Evolutionary conservation across 2,797 vertebrate species (phyloP).

Genomic region (Fistularia commersonii): DNA sequence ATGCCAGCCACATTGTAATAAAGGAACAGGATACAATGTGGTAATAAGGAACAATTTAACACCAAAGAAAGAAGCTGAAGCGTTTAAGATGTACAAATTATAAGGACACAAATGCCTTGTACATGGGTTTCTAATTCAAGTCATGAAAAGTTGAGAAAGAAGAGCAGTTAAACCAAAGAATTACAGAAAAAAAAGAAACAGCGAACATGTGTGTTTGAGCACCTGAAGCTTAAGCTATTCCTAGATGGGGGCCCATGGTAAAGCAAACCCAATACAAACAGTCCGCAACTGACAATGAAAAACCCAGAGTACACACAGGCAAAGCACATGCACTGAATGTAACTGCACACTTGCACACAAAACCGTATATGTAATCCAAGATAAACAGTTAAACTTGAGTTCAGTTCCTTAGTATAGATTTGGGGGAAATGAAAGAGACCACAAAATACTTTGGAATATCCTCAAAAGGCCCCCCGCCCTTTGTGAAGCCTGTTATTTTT

Average conservation of each 20-base stretch:
- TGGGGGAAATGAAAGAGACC: conserved; percentile 56
- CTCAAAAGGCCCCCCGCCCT: conserved; percentile 31
- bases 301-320: conserved; percentile 21
- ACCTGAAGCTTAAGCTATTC: conserved; percentile 48
- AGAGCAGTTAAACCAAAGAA: no score
- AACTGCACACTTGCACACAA: conserved; percentile 24
- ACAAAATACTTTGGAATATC: conserved; percentile 50
- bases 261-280: conserved; percentile 46
- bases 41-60: no score
- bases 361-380: conserved; percentile 43
- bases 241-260: conserved; percentile 34
- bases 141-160: no score
- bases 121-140: no score
- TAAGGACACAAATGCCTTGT: no score
- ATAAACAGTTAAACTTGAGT: conserved; percentile 44
- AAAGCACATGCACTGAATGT: conserved; percentile 8
- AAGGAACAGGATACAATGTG: no score
- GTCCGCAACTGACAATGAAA: conserved; percentile 32
- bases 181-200: no score
- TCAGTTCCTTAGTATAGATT: conserved; percentile 38
- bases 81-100: no score
- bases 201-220: conserved; percentile 7
- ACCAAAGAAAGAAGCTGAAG: no score
- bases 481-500: conserved; percentile 41
- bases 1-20: no score